Base-by-base conservation (phyloP, 2,113 vertebrate species). In the Sceloporus tristichus region DNA sequence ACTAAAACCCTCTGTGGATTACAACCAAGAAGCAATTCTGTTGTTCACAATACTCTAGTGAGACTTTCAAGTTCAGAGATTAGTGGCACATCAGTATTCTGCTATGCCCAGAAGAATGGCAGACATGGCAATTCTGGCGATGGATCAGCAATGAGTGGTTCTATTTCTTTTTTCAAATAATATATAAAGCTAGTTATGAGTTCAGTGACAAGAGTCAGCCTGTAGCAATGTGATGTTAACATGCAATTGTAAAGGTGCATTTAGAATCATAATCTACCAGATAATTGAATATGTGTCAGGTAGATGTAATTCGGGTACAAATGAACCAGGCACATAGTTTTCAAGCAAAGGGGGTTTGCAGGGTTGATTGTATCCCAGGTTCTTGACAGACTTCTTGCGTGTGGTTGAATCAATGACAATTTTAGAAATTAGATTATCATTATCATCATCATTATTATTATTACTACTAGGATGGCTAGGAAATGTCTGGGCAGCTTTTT, bases 341-440 rank as follows among this genome's bases (percentile, higher is more conserved):
- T 56, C 27, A 81, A 89, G 78, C 29, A 65, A 42, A 80, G 88
- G 38, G 14, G 4, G 85, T 85, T 80, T 78, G 83, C 73, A 73
- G 48, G 59, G 73, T 18, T 88, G 42, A 81, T 65, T 85, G 42
- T 34, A 73, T 5, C 54, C 48, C 62, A 9, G 42, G 23, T 38
- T 92, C 78, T 83, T 91, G 81, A 54, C 7, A 18, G 3, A 0
- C 0, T 80, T 79, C 82, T 53, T 91, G 85, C 87, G 59, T 80
- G 62, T 29, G 53, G 13, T 70, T 79, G 68, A 27, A 87, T 38
- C 79, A 87, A 85, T 85, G 70, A 21, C 86, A 87, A 82, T 90
- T 87, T 79, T 75, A 34, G 74, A 23, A 83, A 59, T 74, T 87
- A 85, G 80, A n/a, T 7, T 81, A 29, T 29, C 7, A 48, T 48